These are phyloP conservation scores for Erethizon dorsatum DNA, from an alignment of 2,797 vertebrate genomes.

Conservation along the genomic window DNA sequence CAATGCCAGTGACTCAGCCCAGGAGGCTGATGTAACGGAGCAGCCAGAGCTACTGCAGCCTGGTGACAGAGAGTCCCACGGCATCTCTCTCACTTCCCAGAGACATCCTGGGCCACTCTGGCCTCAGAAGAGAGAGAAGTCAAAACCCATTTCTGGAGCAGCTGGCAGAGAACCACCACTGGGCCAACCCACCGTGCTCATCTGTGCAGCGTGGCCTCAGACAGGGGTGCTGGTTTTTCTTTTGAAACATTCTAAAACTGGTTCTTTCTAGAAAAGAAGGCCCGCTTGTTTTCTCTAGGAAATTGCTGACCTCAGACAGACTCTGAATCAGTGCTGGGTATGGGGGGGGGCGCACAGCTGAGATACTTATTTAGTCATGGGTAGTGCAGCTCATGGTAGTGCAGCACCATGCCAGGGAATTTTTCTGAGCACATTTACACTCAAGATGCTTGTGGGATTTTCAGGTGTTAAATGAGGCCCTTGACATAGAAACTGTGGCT, in stretches of 20 bases:
- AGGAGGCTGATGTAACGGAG: neutral
- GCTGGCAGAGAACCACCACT: neutral
- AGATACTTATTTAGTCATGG: neutral
- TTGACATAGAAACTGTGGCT: neutral
- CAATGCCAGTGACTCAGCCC: conserved; percentile 27
- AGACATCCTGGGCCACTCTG: neutral
- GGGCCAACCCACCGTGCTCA: neutral
- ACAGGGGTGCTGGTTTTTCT: neutral
- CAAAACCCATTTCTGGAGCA: neutral
- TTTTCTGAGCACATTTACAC: neutral
- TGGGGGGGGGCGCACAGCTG: neutral
- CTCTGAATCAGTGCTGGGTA: neutral
- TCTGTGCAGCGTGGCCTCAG: neutral
- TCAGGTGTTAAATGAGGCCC: neutral
- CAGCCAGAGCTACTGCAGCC: neutral
- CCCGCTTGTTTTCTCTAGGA: conserved; percentile 33
- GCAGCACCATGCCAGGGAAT: neutral
- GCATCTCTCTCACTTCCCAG: accelerated
- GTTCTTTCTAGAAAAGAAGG: neutral
- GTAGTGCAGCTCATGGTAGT: neutral
- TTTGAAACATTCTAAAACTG: conserved; percentile 17
- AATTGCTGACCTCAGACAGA: neutral
- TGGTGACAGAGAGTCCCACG: neutral
- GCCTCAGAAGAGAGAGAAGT: neutral
- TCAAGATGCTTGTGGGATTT: conserved; percentile 23